These are phyloP conservation scores for Acropora tenuis DNA, from an alignment of 64 coral and sea anemone genomes.

Conservation along the genomic window DNA sequence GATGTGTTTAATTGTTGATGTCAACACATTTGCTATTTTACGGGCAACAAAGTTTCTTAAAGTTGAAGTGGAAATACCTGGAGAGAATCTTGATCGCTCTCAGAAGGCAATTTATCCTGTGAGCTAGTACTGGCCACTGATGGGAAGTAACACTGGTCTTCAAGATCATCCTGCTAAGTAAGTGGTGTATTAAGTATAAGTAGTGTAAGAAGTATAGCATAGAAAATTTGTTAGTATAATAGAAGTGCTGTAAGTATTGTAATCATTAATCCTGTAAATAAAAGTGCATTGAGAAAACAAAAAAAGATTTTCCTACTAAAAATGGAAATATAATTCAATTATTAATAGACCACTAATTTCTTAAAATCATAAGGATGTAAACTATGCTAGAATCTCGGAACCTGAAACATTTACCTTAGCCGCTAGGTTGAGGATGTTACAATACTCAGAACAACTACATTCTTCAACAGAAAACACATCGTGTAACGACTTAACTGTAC, in stretches of 20 bases:
- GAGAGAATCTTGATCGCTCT: slow-evolving; percentile 19
- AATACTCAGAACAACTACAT: slow-evolving; percentile 26
- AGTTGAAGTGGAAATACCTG: slow-evolving; percentile 29
- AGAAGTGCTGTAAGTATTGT: background rate
- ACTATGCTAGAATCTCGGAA: background rate
- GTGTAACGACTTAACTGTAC: slow-evolving; percentile 19
- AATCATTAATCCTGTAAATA: slow-evolving; percentile 3
- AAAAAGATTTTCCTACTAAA: slow-evolving; percentile 12
- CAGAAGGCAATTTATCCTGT: slow-evolving; percentile 26
- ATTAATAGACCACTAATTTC: slow-evolving; percentile 18
- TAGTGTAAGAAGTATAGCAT: slow-evolving; percentile 1
- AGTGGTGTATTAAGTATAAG: slow-evolving; percentile 4
- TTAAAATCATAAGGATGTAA: slow-evolving; percentile 4
- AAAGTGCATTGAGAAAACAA: background rate
- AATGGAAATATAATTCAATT: slow-evolving; percentile 25
- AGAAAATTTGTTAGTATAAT: background rate
- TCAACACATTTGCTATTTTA: slow-evolving; percentile 20
- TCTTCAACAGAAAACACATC: slow-evolving; percentile 9
- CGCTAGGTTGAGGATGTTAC: slow-evolving; percentile 20
- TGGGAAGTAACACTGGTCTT: slow-evolving; percentile 22
- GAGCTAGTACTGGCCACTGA: slow-evolving; percentile 13
- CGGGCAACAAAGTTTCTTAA: background rate
- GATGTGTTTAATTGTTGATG: slow-evolving; percentile 8
- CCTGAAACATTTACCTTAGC: slow-evolving; percentile 11
- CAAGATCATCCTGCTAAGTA: slow-evolving; percentile 9